Base-by-base conservation (phyloP, 1,140 invertebrate genomes). In the Armadillidium nasatum region DNA sequence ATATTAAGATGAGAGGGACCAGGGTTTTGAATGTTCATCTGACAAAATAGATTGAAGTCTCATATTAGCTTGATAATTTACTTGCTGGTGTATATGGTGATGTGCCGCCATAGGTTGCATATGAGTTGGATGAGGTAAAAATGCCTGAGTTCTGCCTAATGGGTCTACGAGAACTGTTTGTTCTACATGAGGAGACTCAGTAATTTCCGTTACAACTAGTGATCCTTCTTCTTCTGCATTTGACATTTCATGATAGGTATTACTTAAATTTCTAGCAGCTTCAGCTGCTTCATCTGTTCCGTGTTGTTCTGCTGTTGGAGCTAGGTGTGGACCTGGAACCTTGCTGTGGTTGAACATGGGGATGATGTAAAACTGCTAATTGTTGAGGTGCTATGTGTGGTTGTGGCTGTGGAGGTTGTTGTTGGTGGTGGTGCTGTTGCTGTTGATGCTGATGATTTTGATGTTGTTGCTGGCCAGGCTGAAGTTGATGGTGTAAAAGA, bases 201-300 rank as follows among this genome's bases (percentile, higher is more conserved):
- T 81, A 10, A 81, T 81, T 54, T 81, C 80, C 9, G 80, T 81
- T 21, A 81, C 80, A 21, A 81, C 80, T 50, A 81, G n/a, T n/a
- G 77, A 77, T 71, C 76, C 77, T 11, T 81, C 80, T 21, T 81
- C 80, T 43, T 81, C 80, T 7, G 77, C 75, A 19, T 70, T 75
- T 19, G 73, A 75, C 22, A 78, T 76, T 66, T 81, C 77, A n/a
- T 77, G 73, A 71, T 80, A 80, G 19, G 79, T 70, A n/a, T 77
- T 77, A 10, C 76, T 73, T 45, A 78, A 77, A 45, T 78, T 76
- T n/a, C 75, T 72, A 6, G 76, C 79, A 19, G 77, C 80, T 50
- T 76, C 80, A 43, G 80, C 77, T 46, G 76, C 77, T 50, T 81
- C 80, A 67, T 81, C 77, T 33, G 33, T 33, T 33, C 33, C 33